Base-by-base conservation (phyloP, 2,888 invertebrate genomes). In the Cataglyphis cursor region DNA sequence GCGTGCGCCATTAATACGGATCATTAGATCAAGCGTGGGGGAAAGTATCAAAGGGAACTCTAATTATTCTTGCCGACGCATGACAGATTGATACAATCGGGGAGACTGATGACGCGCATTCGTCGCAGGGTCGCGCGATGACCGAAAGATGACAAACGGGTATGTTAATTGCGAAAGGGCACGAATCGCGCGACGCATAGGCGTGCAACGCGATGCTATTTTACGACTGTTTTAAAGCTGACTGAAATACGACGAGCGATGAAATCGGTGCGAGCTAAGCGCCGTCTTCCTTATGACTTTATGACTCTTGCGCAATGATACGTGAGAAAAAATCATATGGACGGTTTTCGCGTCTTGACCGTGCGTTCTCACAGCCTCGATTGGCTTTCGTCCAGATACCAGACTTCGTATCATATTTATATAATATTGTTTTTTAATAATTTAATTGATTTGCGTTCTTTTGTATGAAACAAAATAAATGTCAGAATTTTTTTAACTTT, bases 261-360 rank as follows among this genome's bases (percentile, higher is more conserved):
- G 88, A 82, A 86, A 90, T 89, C 89, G 85, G 84, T 81, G 84
- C 83, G 80, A 85, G 75, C 68, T 41, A 61, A 61, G 73, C 44
- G 57, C 66, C 72, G 66, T 87, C 86, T 90, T 90, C 89, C 88
- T 91, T 86, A 82, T 89, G 86, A 88, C 86, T 91, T 90, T 90
- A 87, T 74, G 85, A 64, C 66, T 74, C 82, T 89, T 89, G 82
- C 72, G 76, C 85, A 90, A 90, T 73, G 82, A 87, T 65, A 84
- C 66, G 76, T 59, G 73, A 41, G 28, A 81, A 82, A 88, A 89
- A 88, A 86, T 78, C 65, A 21, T 65, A 59, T 35, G 24, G 61
- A 44, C 74, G 62, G 48, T 57, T 54, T 51, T 84, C 84, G 62
- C 59, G n/a, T 48, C 76, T 75, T 76, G 38, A 81, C 76, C 31